A percentile compares a stretch with the other conserved stretches of the same genome.
These are phyloP conservation scores for Drosophila subquinaria DNA, from an alignment of 2,888 invertebrate species.

Conservation along the genomic window DNA sequence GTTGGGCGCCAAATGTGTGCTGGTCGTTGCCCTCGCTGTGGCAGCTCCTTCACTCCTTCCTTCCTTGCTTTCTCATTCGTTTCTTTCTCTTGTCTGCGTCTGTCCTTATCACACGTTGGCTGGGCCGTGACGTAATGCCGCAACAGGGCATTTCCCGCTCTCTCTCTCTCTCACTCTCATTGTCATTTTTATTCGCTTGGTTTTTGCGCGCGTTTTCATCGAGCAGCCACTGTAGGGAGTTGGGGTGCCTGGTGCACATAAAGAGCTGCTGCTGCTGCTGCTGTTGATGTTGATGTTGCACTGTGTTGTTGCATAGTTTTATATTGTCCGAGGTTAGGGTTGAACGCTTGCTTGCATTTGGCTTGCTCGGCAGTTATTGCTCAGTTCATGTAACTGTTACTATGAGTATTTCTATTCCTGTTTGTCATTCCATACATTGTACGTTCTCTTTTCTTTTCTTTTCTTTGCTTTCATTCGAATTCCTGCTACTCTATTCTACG, in stretches of 20 bases:
- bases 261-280: constrained; percentile 67
- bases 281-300: constrained; percentile 14
- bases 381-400: neutral
- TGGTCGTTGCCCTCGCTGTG: constrained; percentile 78
- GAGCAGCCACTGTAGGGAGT: constrained; percentile 25
- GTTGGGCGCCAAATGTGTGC: constrained; percentile 77
- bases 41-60: neutral
- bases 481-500: neutral
- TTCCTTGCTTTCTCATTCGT: constrained; percentile 2
- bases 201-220: constrained; percentile 47
- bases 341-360: constrained; percentile 53
- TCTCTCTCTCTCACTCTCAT: neutral
- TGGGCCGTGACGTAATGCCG: constrained; percentile 66
- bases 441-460: neutral
- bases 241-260: constrained; percentile 25
- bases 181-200: constrained; percentile 22
- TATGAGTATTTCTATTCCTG: neutral
- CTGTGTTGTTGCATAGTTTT: constrained; percentile 54
- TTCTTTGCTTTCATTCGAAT: neutral
- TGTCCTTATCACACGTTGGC: constrained; percentile 5
- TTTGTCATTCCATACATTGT: neutral
- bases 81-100: constrained; percentile 8
- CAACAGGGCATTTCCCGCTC: constrained; percentile 66
- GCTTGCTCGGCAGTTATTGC: constrained; percentile 16
- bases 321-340: constrained; percentile 83